Conservation (phyloP, 30 jellyfish, hydroid and myxozoan genomes). For the Hydractinia symbiolongicarpus region DNA sequence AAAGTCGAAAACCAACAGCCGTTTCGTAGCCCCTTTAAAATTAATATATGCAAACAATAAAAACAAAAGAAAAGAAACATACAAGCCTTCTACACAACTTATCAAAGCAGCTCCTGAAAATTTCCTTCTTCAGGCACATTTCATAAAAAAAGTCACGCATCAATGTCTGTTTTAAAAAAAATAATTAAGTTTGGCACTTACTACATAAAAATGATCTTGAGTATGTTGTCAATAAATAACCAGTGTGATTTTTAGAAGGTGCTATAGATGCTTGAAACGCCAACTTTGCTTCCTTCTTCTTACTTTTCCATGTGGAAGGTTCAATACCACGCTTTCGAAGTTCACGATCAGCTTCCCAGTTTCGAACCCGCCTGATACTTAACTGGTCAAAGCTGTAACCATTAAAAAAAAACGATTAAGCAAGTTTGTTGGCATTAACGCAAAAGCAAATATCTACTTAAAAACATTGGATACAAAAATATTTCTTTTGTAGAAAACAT, state of each 20-base stretch:
- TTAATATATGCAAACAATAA: too few relatives aligned
- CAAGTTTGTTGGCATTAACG: not conserved
- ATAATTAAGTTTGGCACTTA: slow-evolving; percentile 27
- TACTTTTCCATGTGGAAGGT: slow-evolving; percentile 90
- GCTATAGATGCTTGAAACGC: slow-evolving; percentile 85
- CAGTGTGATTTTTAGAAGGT: slow-evolving; percentile 54
- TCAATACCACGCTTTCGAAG: slow-evolving; percentile 84
- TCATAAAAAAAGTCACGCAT: too few relatives aligned
- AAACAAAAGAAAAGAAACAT: too few relatives aligned
- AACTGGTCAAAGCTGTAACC: slow-evolving; percentile 74
- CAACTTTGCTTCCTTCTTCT: slow-evolving; percentile 87
- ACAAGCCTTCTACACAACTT: too few relatives aligned
- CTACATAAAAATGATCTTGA: slow-evolving; percentile 93
- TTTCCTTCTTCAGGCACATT: too few relatives aligned
- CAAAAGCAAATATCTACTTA: not conserved
- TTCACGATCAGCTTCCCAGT: slow-evolving; percentile 92
- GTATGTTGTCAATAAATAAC: slow-evolving; percentile 69
- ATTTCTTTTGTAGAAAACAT: not conserved
- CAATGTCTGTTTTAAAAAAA: not conserved
- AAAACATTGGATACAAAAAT: not conserved
- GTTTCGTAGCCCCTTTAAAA: too few relatives aligned
- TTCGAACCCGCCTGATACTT: slow-evolving; percentile 84
- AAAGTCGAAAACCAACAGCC: too few relatives aligned
- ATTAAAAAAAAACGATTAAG: not conserved
- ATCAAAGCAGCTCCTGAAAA: too few relatives aligned